Conservation (phyloP, 92 coral and sea anemone genomes). For the Porites rus region DNA sequence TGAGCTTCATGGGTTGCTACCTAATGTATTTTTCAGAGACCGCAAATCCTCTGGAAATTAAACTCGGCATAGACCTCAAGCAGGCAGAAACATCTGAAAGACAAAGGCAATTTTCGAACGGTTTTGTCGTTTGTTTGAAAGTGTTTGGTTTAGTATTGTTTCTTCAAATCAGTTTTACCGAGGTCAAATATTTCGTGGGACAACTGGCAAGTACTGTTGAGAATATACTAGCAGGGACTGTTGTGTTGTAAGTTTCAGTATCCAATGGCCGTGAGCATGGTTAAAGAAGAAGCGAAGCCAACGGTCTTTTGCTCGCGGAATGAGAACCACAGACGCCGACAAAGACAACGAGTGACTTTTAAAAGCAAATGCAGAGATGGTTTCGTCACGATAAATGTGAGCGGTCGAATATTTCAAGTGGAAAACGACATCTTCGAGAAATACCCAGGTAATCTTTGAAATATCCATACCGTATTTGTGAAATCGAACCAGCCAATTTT, state of each 20-base stretch:
- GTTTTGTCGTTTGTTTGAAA: neutral
- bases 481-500: neutral
- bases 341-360: conserved; percentile 23
- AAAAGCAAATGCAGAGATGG: conserved; percentile 21
- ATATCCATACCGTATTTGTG: too few species aligned
- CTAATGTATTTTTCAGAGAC: conserved; percentile 26
- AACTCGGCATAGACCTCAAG: conserved; percentile 27
- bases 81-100: neutral
- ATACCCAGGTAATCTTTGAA: conserved; percentile 80
- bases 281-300: neutral
- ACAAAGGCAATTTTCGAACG: conserved; percentile 11
- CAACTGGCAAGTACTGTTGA: neutral
- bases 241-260: conserved; percentile 10
- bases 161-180: neutral
- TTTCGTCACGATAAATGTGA: conserved; percentile 84
- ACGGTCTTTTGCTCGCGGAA: neutral
- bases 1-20: conserved; percentile 25
- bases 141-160: neutral
- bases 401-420: conserved; percentile 86
- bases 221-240: neutral
- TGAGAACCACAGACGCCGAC: neutral
- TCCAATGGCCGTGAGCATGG: conserved; percentile 18
- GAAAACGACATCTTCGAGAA: conserved; percentile 79
- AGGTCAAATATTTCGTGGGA: neutral
- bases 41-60: conserved; percentile 26